Base-by-base conservation (phyloP, 2,888 invertebrate genomes). In the Eretmocerus hayati region DNA sequence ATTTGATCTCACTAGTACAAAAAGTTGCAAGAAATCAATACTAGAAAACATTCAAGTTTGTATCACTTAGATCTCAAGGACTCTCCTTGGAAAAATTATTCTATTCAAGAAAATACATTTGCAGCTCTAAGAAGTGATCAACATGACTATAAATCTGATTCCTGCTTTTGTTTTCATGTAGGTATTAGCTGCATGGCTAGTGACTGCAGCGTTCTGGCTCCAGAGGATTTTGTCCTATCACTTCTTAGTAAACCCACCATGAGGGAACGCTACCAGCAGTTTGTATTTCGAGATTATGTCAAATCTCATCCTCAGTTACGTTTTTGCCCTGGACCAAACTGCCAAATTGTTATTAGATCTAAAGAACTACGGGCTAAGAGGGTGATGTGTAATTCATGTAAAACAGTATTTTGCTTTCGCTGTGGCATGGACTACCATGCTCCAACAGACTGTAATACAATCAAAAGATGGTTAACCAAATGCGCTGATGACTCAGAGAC, bases 401-500 rank as follows among this genome's bases (percentile, higher is more conserved):
- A 90, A 73, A 83, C 89, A 44, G 76, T 84, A 45, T 96, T 95
- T 68, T 99, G 97, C 70, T 85, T 90, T 71, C 87, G 86, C 57
- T 99, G 99, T 74, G 94, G 96, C 54, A 87, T 87, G 64, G 92
- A 95, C 60, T 99, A 99, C 72, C 99, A 99, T 72, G 97, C 97
- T 20, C 99, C 99, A 21, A 95, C 97, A 4, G 93, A 94, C 72
- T 99, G 99, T 72, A 80, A 84, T 55, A 87, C 92, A 30, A 97
- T 99, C 58, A 90, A 88, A 65, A 89, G 89, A 64, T 99, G 99
- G 99, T 77, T 97, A 53, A 95, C 94, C n/a, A 99, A 99, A 75
- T 99, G 99, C 75, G 96, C 95, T 43, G 99, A 99, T 74, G 99
- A 99, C 74, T 96, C 95, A 53, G 99, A 99, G 76, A 99, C 99